Conservation (phyloP, 2,797 vertebrate genomes). For the Bradypodion pumilum region DNA sequence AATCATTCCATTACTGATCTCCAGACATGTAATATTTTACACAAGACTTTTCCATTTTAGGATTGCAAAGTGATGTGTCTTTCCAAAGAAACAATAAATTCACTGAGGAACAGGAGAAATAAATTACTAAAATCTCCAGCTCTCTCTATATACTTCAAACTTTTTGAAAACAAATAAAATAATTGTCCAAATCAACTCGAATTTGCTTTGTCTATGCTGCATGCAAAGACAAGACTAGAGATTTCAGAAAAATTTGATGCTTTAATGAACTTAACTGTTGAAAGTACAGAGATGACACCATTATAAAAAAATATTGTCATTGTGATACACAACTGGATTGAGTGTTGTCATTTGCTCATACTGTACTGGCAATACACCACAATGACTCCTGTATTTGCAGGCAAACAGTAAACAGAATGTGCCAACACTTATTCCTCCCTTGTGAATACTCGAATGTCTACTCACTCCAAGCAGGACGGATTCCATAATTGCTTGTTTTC, state of each 20-base stretch:
- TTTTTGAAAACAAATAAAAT: slow-evolving; percentile 3
- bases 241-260: slow-evolving; percentile 57
- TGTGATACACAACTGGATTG: slow-evolving; percentile 34
- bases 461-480: neutral
- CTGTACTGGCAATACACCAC: slow-evolving; percentile 8
- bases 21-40: neutral
- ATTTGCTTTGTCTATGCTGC: slow-evolving; percentile 37
- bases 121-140: neutral
- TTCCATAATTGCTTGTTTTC: neutral
- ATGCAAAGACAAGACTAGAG: slow-evolving; percentile 40
- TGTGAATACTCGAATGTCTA: neutral
- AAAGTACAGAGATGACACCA: slow-evolving; percentile 47
- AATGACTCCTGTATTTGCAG: neutral
- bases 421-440: neutral
- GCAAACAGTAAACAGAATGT: neutral
- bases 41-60: neutral
- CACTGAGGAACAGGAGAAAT: too few relatives aligned
- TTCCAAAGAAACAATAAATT: too few relatives aligned
- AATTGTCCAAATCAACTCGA: neutral
- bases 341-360: slow-evolving; percentile 19
- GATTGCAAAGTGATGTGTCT: neutral
- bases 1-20: neutral
- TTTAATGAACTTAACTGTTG: slow-evolving; percentile 31
- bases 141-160: rapidly evolving
- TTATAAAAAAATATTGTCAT: slow-evolving; percentile 45